Conservation (phyloP, 2,113 vertebrate genomes). For the Addax nasomaculatus region DNA sequence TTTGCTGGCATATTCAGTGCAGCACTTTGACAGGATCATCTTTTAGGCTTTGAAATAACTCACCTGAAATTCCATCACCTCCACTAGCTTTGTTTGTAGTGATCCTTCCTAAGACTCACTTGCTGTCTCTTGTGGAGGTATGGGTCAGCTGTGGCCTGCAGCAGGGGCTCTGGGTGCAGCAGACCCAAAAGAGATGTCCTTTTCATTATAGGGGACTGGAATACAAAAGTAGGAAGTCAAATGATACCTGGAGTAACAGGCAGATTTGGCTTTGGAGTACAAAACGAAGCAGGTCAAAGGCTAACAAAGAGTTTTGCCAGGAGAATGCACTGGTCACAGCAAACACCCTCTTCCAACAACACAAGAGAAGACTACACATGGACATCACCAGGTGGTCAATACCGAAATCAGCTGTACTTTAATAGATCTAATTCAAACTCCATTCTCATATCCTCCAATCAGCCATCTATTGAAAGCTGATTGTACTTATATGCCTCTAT, state of each 20-base stretch:
- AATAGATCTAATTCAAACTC: not conserved
- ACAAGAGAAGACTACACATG: not conserved
- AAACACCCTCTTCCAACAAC: not conserved
- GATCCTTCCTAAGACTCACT: not conserved
- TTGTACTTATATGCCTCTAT: not conserved
- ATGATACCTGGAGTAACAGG: not conserved
- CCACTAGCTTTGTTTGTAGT: not conserved
- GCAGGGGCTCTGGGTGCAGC: not conserved
- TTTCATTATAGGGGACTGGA: not conserved
- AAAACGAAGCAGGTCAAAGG: not conserved
- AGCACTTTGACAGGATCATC: not conserved
- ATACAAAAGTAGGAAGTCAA: not conserved
- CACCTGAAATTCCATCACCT: not conserved
- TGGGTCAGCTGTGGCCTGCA: not conserved
- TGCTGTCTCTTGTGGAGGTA: not conserved
- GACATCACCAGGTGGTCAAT: not conserved
- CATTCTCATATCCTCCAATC: not conserved
- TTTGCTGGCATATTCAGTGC: not conserved
- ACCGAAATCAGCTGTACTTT: not conserved
- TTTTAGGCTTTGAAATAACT: not conserved
- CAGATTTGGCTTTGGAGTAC: not conserved
- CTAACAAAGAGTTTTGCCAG: not conserved
- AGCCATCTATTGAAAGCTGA: not conserved
- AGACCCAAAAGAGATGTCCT: not conserved
- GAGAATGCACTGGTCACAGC: not conserved